Conservation (phyloP, 2,113 vertebrate species). For the Empidonax traillii region DNA sequence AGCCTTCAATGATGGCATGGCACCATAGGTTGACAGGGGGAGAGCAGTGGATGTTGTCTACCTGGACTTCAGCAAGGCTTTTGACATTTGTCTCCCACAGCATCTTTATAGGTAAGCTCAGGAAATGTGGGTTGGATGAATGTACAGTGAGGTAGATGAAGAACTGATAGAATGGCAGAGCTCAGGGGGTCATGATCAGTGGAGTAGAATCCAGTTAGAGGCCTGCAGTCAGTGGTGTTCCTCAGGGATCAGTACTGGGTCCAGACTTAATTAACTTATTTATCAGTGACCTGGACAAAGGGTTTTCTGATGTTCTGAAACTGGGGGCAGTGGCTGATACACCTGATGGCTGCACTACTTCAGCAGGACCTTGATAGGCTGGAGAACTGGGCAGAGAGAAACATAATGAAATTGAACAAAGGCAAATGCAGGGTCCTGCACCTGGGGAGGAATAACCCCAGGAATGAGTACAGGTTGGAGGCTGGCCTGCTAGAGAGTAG, state of each 20-base stretch:
- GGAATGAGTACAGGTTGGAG: background rate
- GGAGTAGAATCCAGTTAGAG: background rate
- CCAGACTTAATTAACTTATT: background rate
- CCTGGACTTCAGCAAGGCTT: background rate
- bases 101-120: background rate
- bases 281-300: background rate
- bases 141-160: background rate
- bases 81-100: background rate
- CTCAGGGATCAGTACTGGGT: background rate
- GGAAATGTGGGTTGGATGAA: background rate
- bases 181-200: background rate
- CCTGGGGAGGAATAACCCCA: background rate
- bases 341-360: background rate
- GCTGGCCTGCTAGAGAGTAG: background rate
- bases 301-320: background rate
- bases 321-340: background rate
- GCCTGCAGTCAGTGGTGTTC: background rate
- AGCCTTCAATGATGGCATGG: background rate
- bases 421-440: background rate
- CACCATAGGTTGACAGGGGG: background rate
- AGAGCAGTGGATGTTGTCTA: background rate
- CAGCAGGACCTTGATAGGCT: background rate
- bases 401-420: background rate
- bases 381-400: background rate
- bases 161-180: background rate